These are phyloP conservation scores for Stratiomys singularior DNA, from an alignment of 2,888 invertebrate genomes.

Conservation along the genomic window DNA sequence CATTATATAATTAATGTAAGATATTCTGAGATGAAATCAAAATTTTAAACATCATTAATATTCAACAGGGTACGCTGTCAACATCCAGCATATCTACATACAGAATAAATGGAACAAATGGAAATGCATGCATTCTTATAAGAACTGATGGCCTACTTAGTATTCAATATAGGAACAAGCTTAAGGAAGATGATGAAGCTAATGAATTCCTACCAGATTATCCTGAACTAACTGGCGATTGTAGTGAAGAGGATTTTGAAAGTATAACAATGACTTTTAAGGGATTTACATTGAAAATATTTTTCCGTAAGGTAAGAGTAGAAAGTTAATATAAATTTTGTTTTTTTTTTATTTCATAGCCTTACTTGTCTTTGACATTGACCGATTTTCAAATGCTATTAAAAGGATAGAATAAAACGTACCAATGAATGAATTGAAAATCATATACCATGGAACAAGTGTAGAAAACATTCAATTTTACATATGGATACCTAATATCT, in stretches of 20 bases:
- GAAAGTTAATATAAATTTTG: too few species aligned
- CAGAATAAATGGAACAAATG: conserved; percentile 75
- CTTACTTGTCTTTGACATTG: too few species aligned
- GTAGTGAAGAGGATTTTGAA: conserved; percentile 79
- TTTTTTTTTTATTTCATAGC: too few species aligned
- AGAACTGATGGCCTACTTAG: conserved; percentile 80
- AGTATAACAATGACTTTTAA: conserved; percentile 79
- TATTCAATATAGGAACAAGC: conserved; percentile 76
- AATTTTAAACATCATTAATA: conserved; percentile 11
- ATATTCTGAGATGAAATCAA: conserved; percentile 53
- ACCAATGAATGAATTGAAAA: too few species aligned
- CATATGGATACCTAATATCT: too few species aligned
- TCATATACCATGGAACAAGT: too few species aligned
- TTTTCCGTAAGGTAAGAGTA: conserved; percentile 82
- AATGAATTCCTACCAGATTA: conserved; percentile 81
- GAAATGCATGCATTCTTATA: conserved; percentile 81
- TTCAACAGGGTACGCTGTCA: conserved; percentile 60
- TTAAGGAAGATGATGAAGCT: conserved; percentile 73
- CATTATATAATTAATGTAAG: background rate
- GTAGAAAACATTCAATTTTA: too few species aligned
- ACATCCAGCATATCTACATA: conserved; percentile 70
- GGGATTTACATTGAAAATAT: conserved; percentile 78
- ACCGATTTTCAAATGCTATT: too few species aligned
- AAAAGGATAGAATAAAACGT: too few species aligned
- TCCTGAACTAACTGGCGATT: conserved; percentile 77